Percentiles rank a stretch among this genome's conserved stretches.
Conservation (phyloP, 2,888 invertebrate species). For the Erebia aethiops region DNA sequence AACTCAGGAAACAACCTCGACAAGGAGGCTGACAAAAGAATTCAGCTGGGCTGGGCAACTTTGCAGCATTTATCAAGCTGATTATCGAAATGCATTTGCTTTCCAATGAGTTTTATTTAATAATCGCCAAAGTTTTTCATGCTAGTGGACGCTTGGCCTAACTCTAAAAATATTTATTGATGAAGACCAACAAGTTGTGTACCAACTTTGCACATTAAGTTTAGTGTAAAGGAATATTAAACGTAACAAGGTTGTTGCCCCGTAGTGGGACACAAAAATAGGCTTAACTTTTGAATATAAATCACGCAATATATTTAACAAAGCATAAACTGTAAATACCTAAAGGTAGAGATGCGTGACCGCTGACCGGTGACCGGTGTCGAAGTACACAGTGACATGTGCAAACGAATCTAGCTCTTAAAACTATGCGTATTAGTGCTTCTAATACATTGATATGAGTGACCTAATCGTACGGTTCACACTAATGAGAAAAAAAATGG, state of each 20-base stretch:
- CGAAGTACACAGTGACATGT: neutral
- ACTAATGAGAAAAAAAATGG: constrained; percentile 32
- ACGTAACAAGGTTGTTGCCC: constrained; percentile 12
- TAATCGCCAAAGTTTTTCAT: no score
- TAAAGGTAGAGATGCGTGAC: constrained; percentile 34
- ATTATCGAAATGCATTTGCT: no score
- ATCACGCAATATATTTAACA: constrained; percentile 37
- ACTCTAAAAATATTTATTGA: no score
- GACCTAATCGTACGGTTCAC: constrained; percentile 13
- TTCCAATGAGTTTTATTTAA: no score
- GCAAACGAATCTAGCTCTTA: constrained; percentile 22
- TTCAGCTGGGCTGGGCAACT: no score
- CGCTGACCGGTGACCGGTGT: constrained; percentile 32
- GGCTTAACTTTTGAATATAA: constrained; percentile 16
- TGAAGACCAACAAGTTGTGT: no score
- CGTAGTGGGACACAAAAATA: constrained; percentile 6
- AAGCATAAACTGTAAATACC: constrained; percentile 25
- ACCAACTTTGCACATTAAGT: no score
- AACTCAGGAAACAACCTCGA: no score
- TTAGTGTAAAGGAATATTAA: neutral
- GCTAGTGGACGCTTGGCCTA: no score
- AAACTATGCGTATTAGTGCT: neutral
- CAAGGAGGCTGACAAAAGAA: no score
- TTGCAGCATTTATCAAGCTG: no score
- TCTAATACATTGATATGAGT: constrained; percentile 8